Evolutionary conservation across 2,113 vertebrate genomes (phyloP).

Genomic region (Halichoeres trimaculatus): DNA sequence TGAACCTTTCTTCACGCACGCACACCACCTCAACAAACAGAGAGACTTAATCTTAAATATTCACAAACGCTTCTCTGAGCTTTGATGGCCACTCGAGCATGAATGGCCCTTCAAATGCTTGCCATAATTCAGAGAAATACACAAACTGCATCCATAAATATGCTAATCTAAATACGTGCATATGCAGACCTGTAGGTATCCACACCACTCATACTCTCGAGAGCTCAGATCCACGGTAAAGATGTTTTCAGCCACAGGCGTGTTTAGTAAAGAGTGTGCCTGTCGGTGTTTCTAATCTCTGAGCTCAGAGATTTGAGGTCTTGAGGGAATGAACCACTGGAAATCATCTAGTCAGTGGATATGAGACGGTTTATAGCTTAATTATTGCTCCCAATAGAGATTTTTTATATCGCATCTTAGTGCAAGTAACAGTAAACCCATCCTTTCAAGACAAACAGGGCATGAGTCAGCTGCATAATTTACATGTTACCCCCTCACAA

Average conservation of each 20-base stretch:
- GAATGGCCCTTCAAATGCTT: slow-evolving; percentile 34
- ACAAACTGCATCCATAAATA: slow-evolving; percentile 33
- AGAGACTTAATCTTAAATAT: slow-evolving; percentile 34
- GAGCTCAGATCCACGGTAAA: slow-evolving; percentile 2
- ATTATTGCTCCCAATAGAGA: slow-evolving; percentile 52
- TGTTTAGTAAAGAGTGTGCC: slow-evolving; percentile 14
- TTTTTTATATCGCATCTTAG: slow-evolving; percentile 34
- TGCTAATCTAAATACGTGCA: slow-evolving; percentile 25
- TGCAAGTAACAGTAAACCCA: slow-evolving; percentile 29
- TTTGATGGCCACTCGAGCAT: slow-evolving; percentile 43
- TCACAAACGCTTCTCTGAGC: slow-evolving; percentile 38
- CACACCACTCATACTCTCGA: slow-evolving; percentile 7
- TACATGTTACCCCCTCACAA: slow-evolving; percentile 18
- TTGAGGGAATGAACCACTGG: slow-evolving; percentile 39
- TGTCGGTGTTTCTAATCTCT: slow-evolving; percentile 50
- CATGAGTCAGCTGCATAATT: slow-evolving; percentile 35
- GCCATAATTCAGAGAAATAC: slow-evolving; percentile 43
- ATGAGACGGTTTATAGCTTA: slow-evolving; percentile 49
- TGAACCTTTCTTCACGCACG: slow-evolving; percentile 20
- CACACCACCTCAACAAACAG: slow-evolving; percentile 18
- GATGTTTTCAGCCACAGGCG: slow-evolving; percentile 19
- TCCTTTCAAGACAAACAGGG: slow-evolving; percentile 31
- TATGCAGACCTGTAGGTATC: neutral
- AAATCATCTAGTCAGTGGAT: slow-evolving; percentile 38
- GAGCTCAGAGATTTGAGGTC: slow-evolving; percentile 28